Base-by-base conservation (phyloP, 2,113 vertebrate genomes). In the Lanius ludovicianus region DNA sequence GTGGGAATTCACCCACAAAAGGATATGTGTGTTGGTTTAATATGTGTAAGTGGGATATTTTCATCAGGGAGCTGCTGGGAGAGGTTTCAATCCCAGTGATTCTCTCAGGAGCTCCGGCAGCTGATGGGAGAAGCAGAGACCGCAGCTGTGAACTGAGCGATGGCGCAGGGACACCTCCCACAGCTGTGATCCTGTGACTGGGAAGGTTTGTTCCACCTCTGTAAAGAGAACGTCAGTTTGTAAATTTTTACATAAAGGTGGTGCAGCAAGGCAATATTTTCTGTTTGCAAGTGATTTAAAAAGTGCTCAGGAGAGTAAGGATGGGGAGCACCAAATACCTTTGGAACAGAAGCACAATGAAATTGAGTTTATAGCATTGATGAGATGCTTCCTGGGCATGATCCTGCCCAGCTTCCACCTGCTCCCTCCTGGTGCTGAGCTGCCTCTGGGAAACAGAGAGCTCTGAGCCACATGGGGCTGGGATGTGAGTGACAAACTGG, bases 161-260 rank as follows among this genome's bases (percentile, higher is more conserved):
- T 47, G 59, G 75, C 3, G 7, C 30, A 41, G 73, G 73, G 59
- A 33, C 33, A 10, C 22, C 22, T 84, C 59, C 62, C 31, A 13
- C 35, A 64, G 46, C 62, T 31, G 9, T 47, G 11, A 5, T 2
- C 0, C 62, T 31, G 9, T 47, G 11, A 5, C 2, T 0, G 1
- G 13, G 30, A 18, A n/a, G 50, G 12, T 57, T 70, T 71, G 16
- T 81, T 81, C 49, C 21, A 24, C 35, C 20, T 62, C 44, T 9
- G 6, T n/a, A 75, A 76, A 37, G 15, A 41, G 13, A 50, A 44
- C 8, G 74, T 52, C 17, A 30, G 4, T 82, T 21, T 49, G 15
- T 65, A 6, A 52, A 33, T 39, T 83, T 87, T 81, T 49, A 41
- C 2, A 4, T 42, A 17, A 27, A 91, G 15, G 15, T 37, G 30